These are phyloP conservation scores for Cheiracanthium punctorium DNA, from an alignment of 2,888 invertebrate genomes.

Conservation along the genomic window DNA sequence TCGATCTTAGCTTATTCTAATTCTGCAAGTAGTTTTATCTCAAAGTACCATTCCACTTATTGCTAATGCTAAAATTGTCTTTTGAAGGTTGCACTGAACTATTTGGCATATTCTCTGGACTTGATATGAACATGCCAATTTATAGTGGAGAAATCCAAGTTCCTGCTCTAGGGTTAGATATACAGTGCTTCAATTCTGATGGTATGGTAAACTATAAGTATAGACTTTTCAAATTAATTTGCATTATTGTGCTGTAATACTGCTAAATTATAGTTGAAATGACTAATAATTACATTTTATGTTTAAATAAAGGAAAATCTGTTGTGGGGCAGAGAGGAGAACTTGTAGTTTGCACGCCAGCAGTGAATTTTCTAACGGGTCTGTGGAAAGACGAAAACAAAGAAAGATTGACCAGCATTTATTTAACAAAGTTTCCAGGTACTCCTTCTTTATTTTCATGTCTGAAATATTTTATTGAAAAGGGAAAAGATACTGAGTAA, in stretches of 20 bases:
- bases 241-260: no score
- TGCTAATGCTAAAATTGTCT: no score
- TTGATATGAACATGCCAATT: slow-evolving; percentile 78
- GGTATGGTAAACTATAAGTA: slow-evolving; percentile 74
- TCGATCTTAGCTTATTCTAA: no score
- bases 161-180: slow-evolving; percentile 78
- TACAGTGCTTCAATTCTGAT: slow-evolving; percentile 77
- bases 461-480: no score
- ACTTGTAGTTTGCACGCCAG: slow-evolving; percentile 38
- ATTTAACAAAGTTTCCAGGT: slow-evolving; percentile 54
- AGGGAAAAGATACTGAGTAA: no score
- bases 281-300: no score
- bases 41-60: no score
- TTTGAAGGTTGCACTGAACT: slow-evolving; percentile 38
- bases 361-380: slow-evolving; percentile 34
- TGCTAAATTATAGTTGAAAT: no score
- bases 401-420: slow-evolving; percentile 26
- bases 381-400: slow-evolving; percentile 53
- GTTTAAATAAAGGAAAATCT: slow-evolving; percentile 38
- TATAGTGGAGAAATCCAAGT: slow-evolving; percentile 79
- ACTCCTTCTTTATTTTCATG: not conserved
- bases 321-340: slow-evolving; percentile 54
- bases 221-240: no score
- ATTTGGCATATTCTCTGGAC: slow-evolving; percentile 13
- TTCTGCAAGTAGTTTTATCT: no score